Base-by-base conservation (phyloP, 2,888 invertebrate genomes). In the Malachius bipustulatus region DNA sequence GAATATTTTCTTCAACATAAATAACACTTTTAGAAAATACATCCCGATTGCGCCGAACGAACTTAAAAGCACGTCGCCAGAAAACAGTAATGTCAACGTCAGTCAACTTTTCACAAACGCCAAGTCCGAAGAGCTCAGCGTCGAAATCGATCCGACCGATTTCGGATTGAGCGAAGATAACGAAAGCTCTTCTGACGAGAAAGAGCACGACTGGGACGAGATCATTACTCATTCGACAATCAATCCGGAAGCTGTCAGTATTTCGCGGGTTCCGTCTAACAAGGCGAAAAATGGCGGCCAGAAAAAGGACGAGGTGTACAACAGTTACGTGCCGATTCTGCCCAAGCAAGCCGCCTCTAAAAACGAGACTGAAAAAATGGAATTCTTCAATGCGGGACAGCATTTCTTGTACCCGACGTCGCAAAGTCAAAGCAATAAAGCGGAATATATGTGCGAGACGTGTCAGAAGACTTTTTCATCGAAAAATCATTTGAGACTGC, bases 41-140 rank as follows among this genome's bases (percentile, higher is more conserved):
- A 47, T 56, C 33, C 53, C 57, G 2, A 38, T 52, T 16, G 38
- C 50, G 12, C 38, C 47, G 16, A 40, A 26, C 14, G 13, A 34
- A 28, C 9, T 37, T 35, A 30, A 42, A 1, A 38, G 39, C 27
- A 43, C 41, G 34, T 14, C 35, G 4, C 28, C 28, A 6, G 46
- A 47, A 15, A 40, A 38, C n/a, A 29, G 29, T 11, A 47, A 50
- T 37, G 29, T 48, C 9, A 52, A 47, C 32, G 50, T 55, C n/a
- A 49, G 45, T 37, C 47, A 52, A 37, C 38, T 56, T 3, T 38
- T 56, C 26, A 55, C 48, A 4, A 54, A 56, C 36, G 49, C 43
- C 3, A 59, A 59, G 44, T 53, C 53, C 8, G 61, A 61, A 43
- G 61, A 61, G 42, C 45, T 61, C 13, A 61, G 61, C 39, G 55